Evolutionary conservation across 2,888 invertebrate genomes (phyloP), one percentile per base, ranked within the genome.

Genomic region (Fragum sueziense): DNA sequence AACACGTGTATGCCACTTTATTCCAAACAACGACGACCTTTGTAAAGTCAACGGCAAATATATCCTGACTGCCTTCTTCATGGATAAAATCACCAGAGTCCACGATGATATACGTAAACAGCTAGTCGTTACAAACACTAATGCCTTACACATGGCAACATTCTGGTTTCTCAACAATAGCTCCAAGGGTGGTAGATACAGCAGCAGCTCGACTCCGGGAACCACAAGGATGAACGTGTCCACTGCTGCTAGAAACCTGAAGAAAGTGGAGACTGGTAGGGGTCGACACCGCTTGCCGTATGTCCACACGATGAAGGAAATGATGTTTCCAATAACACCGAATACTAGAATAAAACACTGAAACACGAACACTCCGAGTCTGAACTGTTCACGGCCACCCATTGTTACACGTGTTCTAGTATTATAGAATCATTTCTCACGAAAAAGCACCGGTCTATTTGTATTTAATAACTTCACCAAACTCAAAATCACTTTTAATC

Each of bases 291-390:
- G 61, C 6, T 47, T 72, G 20, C 71, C 71, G 22, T 29, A 61
- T 20, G 61, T 72, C 71, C 71, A 72, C 1, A 72, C 62, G 11
- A 72, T 31, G 27, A 61, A 47, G 2, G 71, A 72, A n/a, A 72
- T 17, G 17, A 47, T n/a, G 41, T 62, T 72, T 17, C 71, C 71
- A 31, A 72, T 37, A 3, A 62, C 47, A 11, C 71, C 71, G 41
- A 72, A 72, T 20, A 72, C 29, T 27, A 72, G 41, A 29, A 72
- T 72, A 27, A 59, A 31, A 29, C 33, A 61, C 34, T 33, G 31
- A 31, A 61, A 61, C 2, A 29, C 61, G 31, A 61, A 61, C 9
- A 61, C 61, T 11, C 61, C 61, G n/a, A 31, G 17, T 34, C 29
- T 61, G 33, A 61, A 61, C 6, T n/a, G 31, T 31, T 61, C 61